These are phyloP conservation scores for Eulemur mongoz DNA, from an alignment of 2,797 vertebrate genomes.

Conservation along the genomic window DNA sequence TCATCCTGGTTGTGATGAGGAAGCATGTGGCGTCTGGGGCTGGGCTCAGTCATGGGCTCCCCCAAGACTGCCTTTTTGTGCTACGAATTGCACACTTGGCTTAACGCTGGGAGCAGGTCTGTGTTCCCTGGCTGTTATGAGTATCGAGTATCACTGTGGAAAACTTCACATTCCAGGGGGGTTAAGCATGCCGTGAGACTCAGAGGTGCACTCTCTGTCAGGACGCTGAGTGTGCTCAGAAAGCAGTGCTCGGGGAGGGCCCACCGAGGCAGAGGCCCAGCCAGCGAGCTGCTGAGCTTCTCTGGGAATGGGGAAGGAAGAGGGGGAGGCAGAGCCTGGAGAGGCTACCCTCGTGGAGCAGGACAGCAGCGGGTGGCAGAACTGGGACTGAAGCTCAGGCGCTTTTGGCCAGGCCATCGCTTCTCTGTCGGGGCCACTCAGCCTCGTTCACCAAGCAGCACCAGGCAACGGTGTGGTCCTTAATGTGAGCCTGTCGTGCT, in stretches of 20 bases:
- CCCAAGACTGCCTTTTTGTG: not conserved
- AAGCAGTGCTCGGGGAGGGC: accelerated
- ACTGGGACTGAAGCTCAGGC: no score
- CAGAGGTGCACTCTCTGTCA: not conserved
- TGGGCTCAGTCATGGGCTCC: not conserved
- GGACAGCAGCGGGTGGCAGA: not conserved
- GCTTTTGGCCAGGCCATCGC: accelerated
- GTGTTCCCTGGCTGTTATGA: accelerated
- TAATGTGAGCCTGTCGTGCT: accelerated
- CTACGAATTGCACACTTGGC: not conserved
- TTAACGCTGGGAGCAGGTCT: not conserved
- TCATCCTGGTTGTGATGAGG: not conserved
- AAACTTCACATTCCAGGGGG: accelerated
- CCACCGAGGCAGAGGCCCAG: accelerated
- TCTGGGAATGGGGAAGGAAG: not conserved
- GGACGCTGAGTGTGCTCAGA: not conserved
- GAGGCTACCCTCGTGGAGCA: no score
- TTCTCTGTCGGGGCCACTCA: no score
- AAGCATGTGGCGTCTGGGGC: not conserved
- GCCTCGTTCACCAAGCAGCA: not conserved
- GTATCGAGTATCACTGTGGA: accelerated
- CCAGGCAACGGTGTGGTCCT: not conserved
- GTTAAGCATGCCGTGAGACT: accelerated
- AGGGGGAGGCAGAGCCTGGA: not conserved
- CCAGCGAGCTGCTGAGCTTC: not conserved